Evolutionary conservation across 2,113 vertebrate genomes (phyloP).

Genomic region (Peromyscus polionotus): DNA sequence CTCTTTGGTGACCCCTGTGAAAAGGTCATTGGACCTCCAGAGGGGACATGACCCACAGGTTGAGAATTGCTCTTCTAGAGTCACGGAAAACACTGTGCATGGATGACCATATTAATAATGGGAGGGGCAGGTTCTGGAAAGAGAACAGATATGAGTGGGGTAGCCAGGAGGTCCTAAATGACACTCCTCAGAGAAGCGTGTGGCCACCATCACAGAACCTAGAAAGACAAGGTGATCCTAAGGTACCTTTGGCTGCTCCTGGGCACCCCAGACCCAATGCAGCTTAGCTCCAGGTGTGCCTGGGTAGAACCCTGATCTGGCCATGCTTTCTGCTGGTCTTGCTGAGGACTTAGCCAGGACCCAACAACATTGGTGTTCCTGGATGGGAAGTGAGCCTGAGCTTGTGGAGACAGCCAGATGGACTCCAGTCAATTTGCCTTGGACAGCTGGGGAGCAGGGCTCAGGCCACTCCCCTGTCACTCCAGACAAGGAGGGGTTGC

Average conservation of each 20-base stretch:
- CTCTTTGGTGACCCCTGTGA: not conserved
- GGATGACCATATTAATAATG: not conserved
- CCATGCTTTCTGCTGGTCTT: not conserved
- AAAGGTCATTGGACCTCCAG: not conserved
- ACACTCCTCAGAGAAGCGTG: not conserved
- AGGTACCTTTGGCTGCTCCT: not conserved
- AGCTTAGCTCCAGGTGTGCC: not conserved
- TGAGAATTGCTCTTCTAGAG: not conserved
- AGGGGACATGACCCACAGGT: not conserved
- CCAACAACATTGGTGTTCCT: not conserved
- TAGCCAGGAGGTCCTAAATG: not conserved
- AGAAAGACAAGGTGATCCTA: accelerated
- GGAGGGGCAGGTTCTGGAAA: not conserved
- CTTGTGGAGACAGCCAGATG: conserved; percentile 71
- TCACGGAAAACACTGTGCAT: not conserved
- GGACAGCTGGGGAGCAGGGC: conserved; percentile 81
- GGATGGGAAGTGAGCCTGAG: conserved; percentile 56
- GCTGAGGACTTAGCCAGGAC: not conserved
- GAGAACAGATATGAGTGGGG: not conserved
- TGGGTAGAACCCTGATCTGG: not conserved
- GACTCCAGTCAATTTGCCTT: conserved; percentile 69
- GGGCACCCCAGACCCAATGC: too few relatives aligned
- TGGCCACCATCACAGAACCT: not conserved
- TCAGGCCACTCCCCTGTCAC: not conserved
- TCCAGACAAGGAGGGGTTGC: conserved; percentile 62